A percentile compares a stretch with the other conserved stretches of the same genome.
These are phyloP conservation scores for Plebejus melissa DNA, from an alignment of 2,888 invertebrate species.

Conservation along the genomic window DNA sequence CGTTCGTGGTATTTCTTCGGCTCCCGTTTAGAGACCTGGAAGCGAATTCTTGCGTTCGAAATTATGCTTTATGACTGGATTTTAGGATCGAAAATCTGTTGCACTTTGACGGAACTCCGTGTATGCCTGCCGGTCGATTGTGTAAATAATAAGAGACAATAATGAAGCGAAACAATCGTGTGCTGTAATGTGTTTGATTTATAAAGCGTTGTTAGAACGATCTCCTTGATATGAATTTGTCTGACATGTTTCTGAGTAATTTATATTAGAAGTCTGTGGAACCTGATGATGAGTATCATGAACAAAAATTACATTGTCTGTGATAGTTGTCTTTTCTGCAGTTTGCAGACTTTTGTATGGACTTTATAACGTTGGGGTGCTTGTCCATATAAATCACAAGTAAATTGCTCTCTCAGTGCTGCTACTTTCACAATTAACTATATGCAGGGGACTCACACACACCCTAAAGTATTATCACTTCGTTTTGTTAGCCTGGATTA, in stretches of 20 bases:
- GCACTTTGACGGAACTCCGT: neutral
- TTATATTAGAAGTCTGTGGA: neutral
- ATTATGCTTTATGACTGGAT: neutral
- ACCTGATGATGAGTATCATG: neutral
- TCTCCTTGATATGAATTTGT: neutral
- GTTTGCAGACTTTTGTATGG: too few species aligned
- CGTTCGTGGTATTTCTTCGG: conserved; percentile 59
- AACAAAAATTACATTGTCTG: neutral
- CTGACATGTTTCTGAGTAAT: neutral
- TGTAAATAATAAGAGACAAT: conserved; percentile 73
- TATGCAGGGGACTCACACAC: too few species aligned
- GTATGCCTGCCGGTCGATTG: conserved; percentile 55
- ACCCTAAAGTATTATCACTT: too few species aligned
- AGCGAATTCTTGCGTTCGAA: conserved; percentile 25
- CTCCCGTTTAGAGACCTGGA: conserved; percentile 37
- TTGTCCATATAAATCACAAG: too few species aligned
- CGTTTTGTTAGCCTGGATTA: too few species aligned
- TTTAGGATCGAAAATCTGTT: neutral
- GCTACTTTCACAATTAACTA: too few species aligned
- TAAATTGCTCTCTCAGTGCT: too few species aligned
- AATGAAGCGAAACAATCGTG: conserved; percentile 66
- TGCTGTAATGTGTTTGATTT: conserved; percentile 70
- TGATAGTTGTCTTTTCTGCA: too few species aligned
- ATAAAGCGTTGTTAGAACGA: conserved; percentile 54
- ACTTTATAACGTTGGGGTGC: neutral